Conservation (phyloP, 2,797 vertebrate species). For the Malurus splendens region DNA sequence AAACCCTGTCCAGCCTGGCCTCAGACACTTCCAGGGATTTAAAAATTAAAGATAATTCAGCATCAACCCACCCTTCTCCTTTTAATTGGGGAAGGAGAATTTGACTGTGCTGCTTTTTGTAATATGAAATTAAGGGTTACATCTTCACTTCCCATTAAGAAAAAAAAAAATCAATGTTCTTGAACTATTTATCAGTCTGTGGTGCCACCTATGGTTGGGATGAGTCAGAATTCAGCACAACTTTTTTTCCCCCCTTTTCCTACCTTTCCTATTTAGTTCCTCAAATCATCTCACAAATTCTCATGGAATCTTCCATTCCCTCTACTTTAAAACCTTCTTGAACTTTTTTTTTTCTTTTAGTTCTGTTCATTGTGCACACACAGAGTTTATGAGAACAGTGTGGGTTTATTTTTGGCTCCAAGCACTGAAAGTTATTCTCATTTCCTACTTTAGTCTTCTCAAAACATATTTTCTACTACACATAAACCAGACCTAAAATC, state of each 20-base stretch:
- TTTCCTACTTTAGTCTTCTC: background rate
- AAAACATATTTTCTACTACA: background rate
- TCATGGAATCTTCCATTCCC: background rate
- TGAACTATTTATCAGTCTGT: background rate
- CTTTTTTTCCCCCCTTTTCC: rapidly evolving
- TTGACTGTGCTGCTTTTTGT: background rate
- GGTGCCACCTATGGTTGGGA: slow-evolving; percentile 45
- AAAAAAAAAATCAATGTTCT: background rate
- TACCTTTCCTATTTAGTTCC: background rate
- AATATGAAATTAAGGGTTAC: background rate
- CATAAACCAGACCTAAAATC: background rate
- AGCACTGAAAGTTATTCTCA: background rate
- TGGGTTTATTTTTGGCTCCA: background rate
- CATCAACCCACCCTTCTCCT: background rate
- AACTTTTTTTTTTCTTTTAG: background rate
- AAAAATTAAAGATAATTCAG: background rate
- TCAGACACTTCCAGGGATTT: background rate
- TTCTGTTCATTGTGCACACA: background rate
- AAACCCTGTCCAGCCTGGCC: background rate
- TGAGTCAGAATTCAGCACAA: background rate
- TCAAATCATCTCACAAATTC: background rate
- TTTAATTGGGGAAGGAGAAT: background rate
- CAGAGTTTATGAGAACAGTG: background rate
- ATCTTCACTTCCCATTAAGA: background rate
- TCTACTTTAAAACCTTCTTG: background rate